These are phyloP conservation scores for Drosophila albomicans DNA, from an alignment of 1,140 invertebrate species.

Conservation along the genomic window DNA sequence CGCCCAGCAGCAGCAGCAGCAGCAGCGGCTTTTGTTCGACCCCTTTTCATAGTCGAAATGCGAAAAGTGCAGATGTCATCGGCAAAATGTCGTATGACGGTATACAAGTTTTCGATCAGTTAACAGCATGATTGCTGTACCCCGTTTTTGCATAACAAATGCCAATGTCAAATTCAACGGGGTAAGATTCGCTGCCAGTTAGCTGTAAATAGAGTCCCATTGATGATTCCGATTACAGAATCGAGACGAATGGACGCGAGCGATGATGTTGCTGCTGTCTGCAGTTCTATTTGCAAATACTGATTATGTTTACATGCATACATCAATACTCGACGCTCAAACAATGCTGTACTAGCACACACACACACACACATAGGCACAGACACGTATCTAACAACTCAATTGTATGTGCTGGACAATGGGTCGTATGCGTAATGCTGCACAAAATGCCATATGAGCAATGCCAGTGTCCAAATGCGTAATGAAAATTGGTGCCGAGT, in stretches of 20 bases:
- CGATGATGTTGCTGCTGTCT: conserved; percentile 25
- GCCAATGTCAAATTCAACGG: conserved; percentile 19
- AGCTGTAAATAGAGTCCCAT: conserved; percentile 34
- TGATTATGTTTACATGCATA: conserved; percentile 82
- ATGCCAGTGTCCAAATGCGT: conserved; percentile 66
- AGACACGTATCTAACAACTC: conserved; percentile 45
- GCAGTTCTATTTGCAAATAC: conserved; percentile 81
- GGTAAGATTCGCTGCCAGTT: conserved; percentile 17
- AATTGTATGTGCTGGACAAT: conserved; percentile 70
- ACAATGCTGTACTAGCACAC: conserved; percentile 49
- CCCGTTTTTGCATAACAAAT: conserved; percentile 40
- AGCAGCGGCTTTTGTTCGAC: background rate
- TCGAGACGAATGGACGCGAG: conserved; percentile 1
- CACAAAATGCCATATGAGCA: conserved; percentile 72
- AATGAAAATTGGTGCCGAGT: conserved; percentile 76
- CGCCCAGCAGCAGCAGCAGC: background rate
- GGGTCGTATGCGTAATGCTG: conserved; percentile 69
- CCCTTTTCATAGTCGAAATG: conserved; percentile 12
- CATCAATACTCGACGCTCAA: conserved; percentile 69
- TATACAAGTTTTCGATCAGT: conserved; percentile 29
- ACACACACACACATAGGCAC: conserved; percentile 2
- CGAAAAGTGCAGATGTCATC: conserved; percentile 36
- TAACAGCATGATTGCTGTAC: conserved; percentile 11
- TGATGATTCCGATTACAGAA: conserved; percentile 49
- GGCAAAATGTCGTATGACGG: conserved; percentile 4